Evolutionary conservation across 2,888 invertebrate genomes (phyloP), one percentile per base, ranked within the genome.

Genomic region (Amphipoea lucens): DNA sequence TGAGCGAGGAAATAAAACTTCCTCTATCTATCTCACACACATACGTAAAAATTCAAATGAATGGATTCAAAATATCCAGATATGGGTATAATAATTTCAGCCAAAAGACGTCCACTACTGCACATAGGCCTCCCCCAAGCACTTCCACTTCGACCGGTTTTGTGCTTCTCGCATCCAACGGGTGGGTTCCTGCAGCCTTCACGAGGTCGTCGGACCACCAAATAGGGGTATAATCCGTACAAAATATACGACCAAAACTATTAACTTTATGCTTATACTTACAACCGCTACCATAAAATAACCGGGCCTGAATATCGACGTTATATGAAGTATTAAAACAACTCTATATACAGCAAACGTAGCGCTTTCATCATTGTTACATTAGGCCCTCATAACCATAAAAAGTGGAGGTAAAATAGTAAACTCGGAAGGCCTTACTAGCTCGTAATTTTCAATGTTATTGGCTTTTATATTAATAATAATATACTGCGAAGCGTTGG

Each of bases 391-490:
- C 81, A 91, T 93, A 92, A 92, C 87, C 91, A 85, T 93, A 92
- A 93, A 92, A 92, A 90, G 73, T 83, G 68, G 65, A 90, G 89
- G 90, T 90, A 83, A 82, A 87, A 92, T 92, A 92, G 90, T 92
- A 91, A 91, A 92, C 90, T 72, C 66, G 74, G 88, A 76, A 87
- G 87, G 82, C 85, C 74, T 90, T 91, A 90, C 86, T 89, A 84
- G 88, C 86, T 90, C 91, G 88, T 93, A 92, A 93, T 91, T 91
- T 92, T 88, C 87, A 91, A 90, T 90, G 88, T 91, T 90, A 91
- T 90, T 84, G 85, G 81, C 90, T 87, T 81, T 90, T 87, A 88
- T 88, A 88, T 89, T 89, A 88, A 88, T 86, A 87, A 86, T 88
- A 83, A 85, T 88, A 77, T 80, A 79, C 77, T 82, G 79, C 62